phyloP scores from a whole-genome alignment of 2,888 invertebrate genomes.

The Entomobrya proxima region DNA sequence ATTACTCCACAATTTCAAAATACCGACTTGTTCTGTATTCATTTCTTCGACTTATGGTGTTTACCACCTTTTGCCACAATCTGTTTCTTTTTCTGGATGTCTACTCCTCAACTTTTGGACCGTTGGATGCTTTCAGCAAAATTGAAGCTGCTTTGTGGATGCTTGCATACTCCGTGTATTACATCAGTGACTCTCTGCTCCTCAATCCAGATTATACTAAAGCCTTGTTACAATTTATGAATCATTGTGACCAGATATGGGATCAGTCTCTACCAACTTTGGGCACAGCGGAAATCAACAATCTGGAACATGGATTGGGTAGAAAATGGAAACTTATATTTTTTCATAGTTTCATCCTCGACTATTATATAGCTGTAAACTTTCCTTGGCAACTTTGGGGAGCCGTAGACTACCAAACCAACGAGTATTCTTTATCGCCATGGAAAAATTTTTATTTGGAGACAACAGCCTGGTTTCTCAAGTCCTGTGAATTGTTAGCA shows the following conservation, averaged over 20 bases:
- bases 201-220: neutral
- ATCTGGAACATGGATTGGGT: too few species aligned
- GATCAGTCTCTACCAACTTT: neutral
- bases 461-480: neutral
- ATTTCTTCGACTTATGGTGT: neutral
- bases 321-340: neutral
- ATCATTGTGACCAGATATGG: neutral
- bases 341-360: neutral
- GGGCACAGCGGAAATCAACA: neutral
- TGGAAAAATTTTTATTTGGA: neutral
- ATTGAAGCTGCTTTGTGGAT: neutral
- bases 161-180: neutral
- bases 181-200: neutral
- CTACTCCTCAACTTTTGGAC: neutral
- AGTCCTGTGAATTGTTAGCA: neutral
- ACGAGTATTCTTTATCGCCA: neutral
- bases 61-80: neutral
- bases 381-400: neutral
- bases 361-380: neutral
- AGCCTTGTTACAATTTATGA: neutral
- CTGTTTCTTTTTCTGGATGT: neutral
- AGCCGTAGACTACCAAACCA: neutral
- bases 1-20: neutral
- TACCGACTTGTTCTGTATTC: neutral
- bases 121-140: neutral